Evolutionary conservation across 92 coral and sea anemone genomes (phyloP).

Genomic region (Scolanthus callimorphus): DNA sequence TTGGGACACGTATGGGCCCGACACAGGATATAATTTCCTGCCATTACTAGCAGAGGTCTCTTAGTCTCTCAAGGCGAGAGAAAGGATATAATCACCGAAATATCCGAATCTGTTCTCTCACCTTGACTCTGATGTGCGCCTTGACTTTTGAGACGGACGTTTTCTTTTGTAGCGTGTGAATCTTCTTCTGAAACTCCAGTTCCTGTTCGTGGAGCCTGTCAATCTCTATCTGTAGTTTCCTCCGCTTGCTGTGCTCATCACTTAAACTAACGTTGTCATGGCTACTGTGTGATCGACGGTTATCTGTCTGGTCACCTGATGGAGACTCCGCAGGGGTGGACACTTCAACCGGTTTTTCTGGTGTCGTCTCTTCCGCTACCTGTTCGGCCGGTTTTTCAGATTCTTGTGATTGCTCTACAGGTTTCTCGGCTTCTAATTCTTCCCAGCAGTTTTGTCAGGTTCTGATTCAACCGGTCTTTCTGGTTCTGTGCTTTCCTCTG

Average conservation of each 20-base stretch:
- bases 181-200: constrained; percentile 29
- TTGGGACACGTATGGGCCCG: too few species aligned
- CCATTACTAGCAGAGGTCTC: too few species aligned
- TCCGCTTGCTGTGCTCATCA: neutral
- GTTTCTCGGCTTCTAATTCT: neutral
- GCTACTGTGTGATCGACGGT: constrained; percentile 1
- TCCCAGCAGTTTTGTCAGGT: neutral
- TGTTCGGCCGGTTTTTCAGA: neutral
- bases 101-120: neutral
- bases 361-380: neutral
- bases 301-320: constrained; percentile 11
- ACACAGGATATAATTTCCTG: too few species aligned
- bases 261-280: neutral
- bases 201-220: constrained; percentile 26
- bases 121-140: constrained; percentile 10
- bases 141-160: constrained; percentile 16
- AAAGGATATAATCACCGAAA: too few species aligned
- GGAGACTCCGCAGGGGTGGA: neutral
- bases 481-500: constrained; percentile 1
- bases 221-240: constrained; percentile 15
- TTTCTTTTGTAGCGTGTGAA: constrained; percentile 26
- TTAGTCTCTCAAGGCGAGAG: too few species aligned
- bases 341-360: neutral
- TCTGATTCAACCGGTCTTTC: neutral
- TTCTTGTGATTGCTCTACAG: neutral